A percentile compares a stretch with the other conserved stretches of the same genome.
These are phyloP conservation scores for Acleris holmiana DNA, from an alignment of 2,888 invertebrate species.

Conservation along the genomic window DNA sequence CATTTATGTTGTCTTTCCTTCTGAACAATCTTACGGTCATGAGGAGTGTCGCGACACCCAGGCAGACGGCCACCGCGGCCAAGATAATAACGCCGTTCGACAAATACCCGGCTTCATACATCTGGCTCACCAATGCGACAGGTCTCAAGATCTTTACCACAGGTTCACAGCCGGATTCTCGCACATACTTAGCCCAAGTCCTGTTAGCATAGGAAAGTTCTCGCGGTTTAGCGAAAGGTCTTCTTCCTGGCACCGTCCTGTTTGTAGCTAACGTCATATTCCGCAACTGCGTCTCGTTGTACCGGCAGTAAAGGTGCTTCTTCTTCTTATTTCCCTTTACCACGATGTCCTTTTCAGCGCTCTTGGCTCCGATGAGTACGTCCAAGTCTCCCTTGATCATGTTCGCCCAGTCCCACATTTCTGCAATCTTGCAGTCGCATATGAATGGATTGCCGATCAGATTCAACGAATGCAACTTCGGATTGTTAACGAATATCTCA, in stretches of 20 bases:
- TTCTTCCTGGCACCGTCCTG: slow-evolving; percentile 81
- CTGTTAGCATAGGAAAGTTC: slow-evolving; percentile 85
- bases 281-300: slow-evolving; percentile 84
- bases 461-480: slow-evolving; percentile 84
- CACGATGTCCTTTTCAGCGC: slow-evolving; percentile 85
- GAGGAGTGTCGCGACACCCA: slow-evolving; percentile 63
- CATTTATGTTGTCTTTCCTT: slow-evolving; percentile 48
- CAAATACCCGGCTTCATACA: slow-evolving; percentile 49
- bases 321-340: slow-evolving; percentile 87
- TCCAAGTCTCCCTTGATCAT: slow-evolving; percentile 86
- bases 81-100: slow-evolving; percentile 65
- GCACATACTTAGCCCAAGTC: slow-evolving; percentile 89
- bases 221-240: slow-evolving; percentile 84
- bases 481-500: slow-evolving; percentile 81
- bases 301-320: slow-evolving; percentile 86
- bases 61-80: slow-evolving; percentile 61
- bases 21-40: slow-evolving; percentile 68
- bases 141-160: slow-evolving; percentile 78
- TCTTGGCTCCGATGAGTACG: slow-evolving; percentile 87
- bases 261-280: slow-evolving; percentile 75
- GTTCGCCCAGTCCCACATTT: slow-evolving; percentile 90
- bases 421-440: slow-evolving; percentile 88
- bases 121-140: slow-evolving; percentile 64
- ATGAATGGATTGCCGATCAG: slow-evolving; percentile 88
- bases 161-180: slow-evolving; percentile 86